Base-by-base conservation (phyloP, 2,113 vertebrate species). In the Nibea coibor region DNA sequence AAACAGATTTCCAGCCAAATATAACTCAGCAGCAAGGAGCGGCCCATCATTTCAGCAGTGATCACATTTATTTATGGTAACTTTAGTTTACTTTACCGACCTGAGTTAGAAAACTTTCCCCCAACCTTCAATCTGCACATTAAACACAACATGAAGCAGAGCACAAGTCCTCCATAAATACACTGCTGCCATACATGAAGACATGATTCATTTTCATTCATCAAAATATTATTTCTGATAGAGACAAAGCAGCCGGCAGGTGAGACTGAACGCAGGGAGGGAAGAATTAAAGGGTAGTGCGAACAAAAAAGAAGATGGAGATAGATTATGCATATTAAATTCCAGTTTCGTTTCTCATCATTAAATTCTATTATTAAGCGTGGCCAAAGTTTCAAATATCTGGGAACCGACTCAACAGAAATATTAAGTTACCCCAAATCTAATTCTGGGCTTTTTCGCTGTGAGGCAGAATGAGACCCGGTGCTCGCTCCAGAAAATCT, bases 341-440 rank as follows among this genome's bases (percentile, higher is more conserved):
- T 68, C 50, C 39, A 51, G 42, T 22, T 63, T 61, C 53, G 4
- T 47, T 54, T 70, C 22, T 53, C 4, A 9, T 35, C 16, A 35
- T 74, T 74, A 82, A 78, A 78, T 78, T 72, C 15, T 9, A 39
- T 78, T 75, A 63, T 42, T 82, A 63, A 43, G n/a, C 11, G 62
- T 6, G n/a, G n/a, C 28, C 24, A 54, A 82, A 75, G 45, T 81
- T 82, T 75, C 31, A 68, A 74, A 79, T 66, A 70, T 75, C 64
- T 56, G 47, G 24, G 15, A 78, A 71, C 26, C 31, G 31, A 9
- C n/a, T 63, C 26, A 22, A 62, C 35, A 59, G 28, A 75, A 75
- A 72, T 50, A 88, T 72, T 64, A 39, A 72, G 31, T 82, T 76
- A 57, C 24, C 35, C 15, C 15, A 73, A 80, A 76, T 71, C 66